phyloP scores from a whole-genome alignment of 2,888 invertebrate species.

The Leptothorax acervorum region DNA sequence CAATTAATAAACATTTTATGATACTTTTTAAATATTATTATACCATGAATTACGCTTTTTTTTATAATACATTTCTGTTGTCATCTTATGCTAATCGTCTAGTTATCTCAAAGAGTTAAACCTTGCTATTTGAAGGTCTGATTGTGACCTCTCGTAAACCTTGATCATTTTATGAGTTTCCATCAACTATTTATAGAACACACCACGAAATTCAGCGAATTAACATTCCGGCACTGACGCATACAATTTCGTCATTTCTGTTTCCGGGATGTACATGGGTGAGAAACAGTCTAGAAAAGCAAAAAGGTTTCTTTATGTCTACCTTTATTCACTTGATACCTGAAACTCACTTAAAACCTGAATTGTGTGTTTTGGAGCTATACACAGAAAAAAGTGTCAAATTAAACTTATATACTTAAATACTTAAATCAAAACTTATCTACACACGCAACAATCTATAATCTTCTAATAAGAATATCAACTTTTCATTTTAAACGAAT shows the following conservation, averaged over 20 bases:
- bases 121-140: neutral
- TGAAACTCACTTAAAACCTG: neutral
- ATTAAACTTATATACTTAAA: too few species aligned
- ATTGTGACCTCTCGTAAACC: neutral
- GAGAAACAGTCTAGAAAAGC: neutral
- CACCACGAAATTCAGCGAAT: neutral
- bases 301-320: neutral
- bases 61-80: neutral
- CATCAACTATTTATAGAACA: neutral
- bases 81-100: neutral
- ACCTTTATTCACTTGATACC: neutral
- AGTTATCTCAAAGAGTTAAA: neutral
- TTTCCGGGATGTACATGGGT: neutral
- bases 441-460: too few species aligned
- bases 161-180: neutral
- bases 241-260: neutral
- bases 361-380: neutral
- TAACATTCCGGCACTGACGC: neutral
- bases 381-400: too few species aligned
- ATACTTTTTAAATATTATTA: neutral
- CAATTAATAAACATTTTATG: neutral
- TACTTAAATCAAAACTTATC: too few species aligned
- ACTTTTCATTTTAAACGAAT: too few species aligned
- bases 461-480: too few species aligned
- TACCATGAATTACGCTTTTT: neutral